These are phyloP conservation scores for Vannuccia rotundouncinata DNA, from an alignment of 2,888 invertebrate species.

Conservation along the genomic window DNA sequence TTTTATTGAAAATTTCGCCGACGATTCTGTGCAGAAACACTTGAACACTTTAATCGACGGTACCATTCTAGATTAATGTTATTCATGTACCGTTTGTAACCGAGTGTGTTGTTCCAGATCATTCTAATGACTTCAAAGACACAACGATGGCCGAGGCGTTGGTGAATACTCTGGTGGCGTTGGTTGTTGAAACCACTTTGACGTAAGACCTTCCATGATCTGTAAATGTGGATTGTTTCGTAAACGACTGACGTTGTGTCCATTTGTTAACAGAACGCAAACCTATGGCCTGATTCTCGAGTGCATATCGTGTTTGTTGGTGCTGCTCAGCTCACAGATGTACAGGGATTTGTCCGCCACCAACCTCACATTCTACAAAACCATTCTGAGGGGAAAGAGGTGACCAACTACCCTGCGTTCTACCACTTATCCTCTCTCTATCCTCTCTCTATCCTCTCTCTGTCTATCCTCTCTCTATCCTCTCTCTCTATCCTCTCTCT, in stretches of 20 bases:
- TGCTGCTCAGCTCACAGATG: conserved; percentile 77
- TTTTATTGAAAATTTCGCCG: conserved; percentile 79
- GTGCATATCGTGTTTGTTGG: conserved; percentile 75
- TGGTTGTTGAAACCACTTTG: neutral
- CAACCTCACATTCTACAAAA: conserved; percentile 67
- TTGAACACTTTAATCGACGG: conserved; percentile 56
- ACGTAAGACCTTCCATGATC: no score
- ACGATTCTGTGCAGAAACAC: conserved; percentile 76
- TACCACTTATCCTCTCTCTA: no score
- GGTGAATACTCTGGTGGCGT: neutral
- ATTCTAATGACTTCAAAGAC: neutral
- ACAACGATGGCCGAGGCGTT: conserved; percentile 9
- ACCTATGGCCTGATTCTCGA: conserved; percentile 61
- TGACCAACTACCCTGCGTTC: no score
- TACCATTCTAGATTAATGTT: neutral
- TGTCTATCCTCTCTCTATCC: no score
- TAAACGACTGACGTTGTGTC: no score
- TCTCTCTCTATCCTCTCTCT: no score
- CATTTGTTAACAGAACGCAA: conserved; percentile 24
- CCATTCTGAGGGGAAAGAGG: conserved; percentile 58
- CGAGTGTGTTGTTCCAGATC: neutral
- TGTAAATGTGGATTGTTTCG: no score
- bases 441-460: no score
- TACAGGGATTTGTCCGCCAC: conserved; percentile 63
- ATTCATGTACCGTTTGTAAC: neutral